Conservation (phyloP, 2,113 vertebrate genomes). For the Vireo altiloquus region DNA sequence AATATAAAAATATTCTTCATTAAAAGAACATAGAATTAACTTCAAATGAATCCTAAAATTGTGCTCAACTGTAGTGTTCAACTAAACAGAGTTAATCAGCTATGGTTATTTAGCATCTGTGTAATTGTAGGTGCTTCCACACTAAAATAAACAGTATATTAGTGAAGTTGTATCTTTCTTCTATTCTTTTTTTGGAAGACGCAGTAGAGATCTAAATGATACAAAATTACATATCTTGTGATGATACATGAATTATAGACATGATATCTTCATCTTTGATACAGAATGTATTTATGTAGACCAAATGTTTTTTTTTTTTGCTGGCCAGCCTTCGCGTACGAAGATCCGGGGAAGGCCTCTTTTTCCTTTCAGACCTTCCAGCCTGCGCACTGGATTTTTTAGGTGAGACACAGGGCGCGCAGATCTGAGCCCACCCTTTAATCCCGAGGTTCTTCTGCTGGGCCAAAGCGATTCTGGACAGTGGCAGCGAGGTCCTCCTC, state of each 20-base stretch:
- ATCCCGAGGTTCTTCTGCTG: too few species aligned
- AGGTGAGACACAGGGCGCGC: too few species aligned
- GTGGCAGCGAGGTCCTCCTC: too few species aligned
- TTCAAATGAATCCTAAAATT: slow-evolving; percentile 50
- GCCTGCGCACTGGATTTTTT: too few species aligned
- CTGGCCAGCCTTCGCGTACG: too few species aligned
- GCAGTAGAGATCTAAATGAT: not conserved
- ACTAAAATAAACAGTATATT: slow-evolving; percentile 25
- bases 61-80: slow-evolving; percentile 29
- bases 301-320: too few species aligned
- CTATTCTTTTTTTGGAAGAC: not conserved
- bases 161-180: not conserved
- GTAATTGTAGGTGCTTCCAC: not conserved
- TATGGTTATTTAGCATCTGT: not conserved
- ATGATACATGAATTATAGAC: not conserved
- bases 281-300: not conserved
- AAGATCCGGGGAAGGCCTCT: too few species aligned
- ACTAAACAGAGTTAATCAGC: slow-evolving; percentile 28
- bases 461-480: too few species aligned
- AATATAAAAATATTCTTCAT: slow-evolving; percentile 29
- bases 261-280: not conserved
- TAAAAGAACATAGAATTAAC: slow-evolving; percentile 37
- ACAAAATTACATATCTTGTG: not conserved
- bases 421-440: too few species aligned
- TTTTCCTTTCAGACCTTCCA: too few species aligned